These are phyloP conservation scores for Ictalurus punctatus DNA, from an alignment of 2,113 vertebrate genomes.

Conservation along the genomic window DNA sequence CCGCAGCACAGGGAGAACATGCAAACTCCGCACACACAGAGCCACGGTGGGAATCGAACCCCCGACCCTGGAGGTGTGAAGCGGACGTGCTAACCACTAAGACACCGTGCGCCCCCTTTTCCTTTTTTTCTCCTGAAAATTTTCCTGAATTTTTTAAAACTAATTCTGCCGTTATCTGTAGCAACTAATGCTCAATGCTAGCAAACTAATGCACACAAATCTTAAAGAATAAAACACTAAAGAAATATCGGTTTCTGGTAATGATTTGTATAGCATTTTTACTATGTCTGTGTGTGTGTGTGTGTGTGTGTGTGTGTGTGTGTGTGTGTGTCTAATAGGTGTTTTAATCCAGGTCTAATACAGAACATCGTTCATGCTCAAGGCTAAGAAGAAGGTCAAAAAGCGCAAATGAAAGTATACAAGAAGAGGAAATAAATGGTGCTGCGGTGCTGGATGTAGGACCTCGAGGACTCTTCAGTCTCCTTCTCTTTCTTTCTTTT, in stretches of 20 bases:
- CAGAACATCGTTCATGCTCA: not conserved
- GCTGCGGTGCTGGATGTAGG: not conserved
- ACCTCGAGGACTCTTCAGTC: constrained; percentile 5
- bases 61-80: too few species aligned
- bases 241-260: not conserved
- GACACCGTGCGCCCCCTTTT: too few species aligned
- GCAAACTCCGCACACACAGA: too few species aligned
- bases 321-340: not conserved
- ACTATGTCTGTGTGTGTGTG: not conserved
- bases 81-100: too few species aligned
- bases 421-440: constrained; percentile 8
- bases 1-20: too few species aligned
- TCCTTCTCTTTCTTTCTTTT: constrained; percentile 14
- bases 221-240: not conserved
- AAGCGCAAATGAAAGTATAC: not conserved
- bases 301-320: not conserved
- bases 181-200: too few species aligned
- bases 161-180: too few species aligned
- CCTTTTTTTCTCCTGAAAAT: too few species aligned
- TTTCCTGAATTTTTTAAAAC: too few species aligned
- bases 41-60: too few species aligned
- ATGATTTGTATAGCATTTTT: not conserved
- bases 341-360: not conserved
- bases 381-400: not conserved
- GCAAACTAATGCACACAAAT: not conserved